Evolutionary conservation across 2,113 vertebrate species (phyloP), one percentile per base, ranked within the genome.

Genomic region (Aix galericulata): DNA sequence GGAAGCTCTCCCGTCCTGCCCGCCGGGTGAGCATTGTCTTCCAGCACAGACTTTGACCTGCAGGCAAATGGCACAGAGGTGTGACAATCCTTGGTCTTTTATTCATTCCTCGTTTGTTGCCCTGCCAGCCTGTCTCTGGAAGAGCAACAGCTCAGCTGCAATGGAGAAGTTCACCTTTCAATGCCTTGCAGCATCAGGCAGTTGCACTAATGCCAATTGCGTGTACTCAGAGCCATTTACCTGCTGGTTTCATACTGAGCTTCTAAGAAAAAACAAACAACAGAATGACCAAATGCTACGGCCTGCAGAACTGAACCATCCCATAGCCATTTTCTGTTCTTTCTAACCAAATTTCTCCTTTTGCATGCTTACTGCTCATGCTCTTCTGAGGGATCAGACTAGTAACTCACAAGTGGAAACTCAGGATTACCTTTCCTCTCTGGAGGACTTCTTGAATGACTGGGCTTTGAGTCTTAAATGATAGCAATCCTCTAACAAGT

Each of bases 191-290:
- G n/a, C 22, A 44, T 53, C 21, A 48, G 78, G 15, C 8, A 29
- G 1, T 0, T 5, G 42, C 62, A 10, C 2, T 2, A 72, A 17
- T 0, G 2, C 17, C 66, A n/a, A 9, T 1, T 0, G n/a, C 36
- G 9, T 0, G 0, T 1, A 4, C 9, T 15, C 2, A 0, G n/a
- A 88, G 42, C 48, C 38, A 58, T 63, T 40, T 32, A 23, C 44
- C 60, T 79, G 64, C 60, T 26, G 31, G 32, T 26, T 62, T 62
- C 15, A 5, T 6, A 11, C 34, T 3, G 17, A 80, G 63, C 58
- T 82, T 10, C 81, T 27, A 8, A 4, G 17, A 44, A 59, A 78
- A 31, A 25, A 13, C 34, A 66, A 62, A 11, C 23, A 11, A 0
- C 1, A 22, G 32, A 46, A 34, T 0, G 4, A 82, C 14, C 18